These are phyloP conservation scores for Caenorhabditis briggsae DNA, from an alignment of 1,140 invertebrate genomes.

Conservation along the genomic window DNA sequence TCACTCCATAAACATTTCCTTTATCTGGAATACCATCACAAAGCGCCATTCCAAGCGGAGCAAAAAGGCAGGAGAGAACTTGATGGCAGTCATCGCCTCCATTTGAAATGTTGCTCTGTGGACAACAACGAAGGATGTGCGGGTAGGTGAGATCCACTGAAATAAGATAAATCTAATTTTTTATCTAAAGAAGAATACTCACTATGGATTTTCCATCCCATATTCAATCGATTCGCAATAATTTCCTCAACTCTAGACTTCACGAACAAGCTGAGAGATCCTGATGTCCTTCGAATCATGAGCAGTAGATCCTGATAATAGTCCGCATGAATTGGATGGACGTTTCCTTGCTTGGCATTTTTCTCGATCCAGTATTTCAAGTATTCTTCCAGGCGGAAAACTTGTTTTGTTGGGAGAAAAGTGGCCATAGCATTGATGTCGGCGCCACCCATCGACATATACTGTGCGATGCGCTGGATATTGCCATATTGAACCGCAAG, in stretches of 20 bases:
- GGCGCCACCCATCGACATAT: neutral
- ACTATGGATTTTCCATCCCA: neutral
- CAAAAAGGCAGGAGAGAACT: slow-evolving; percentile 13
- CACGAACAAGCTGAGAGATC: neutral
- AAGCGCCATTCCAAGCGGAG: neutral
- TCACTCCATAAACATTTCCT: neutral
- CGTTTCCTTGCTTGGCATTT: too few relatives aligned
- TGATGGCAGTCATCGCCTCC: slow-evolving; percentile 10
- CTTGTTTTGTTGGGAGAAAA: neutral
- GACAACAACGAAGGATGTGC: slow-evolving; percentile 2
- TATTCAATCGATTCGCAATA: neutral
- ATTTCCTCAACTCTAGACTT: neutral
- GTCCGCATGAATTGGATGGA: too few relatives aligned
- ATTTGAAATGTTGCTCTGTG: neutral
- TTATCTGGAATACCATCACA: neutral
- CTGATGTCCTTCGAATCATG: neutral
- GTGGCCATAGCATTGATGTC: slow-evolving; percentile 12
- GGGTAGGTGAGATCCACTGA: slow-evolving; percentile 25
- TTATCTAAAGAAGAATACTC: neutral
- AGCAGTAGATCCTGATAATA: neutral
- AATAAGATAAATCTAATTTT: neutral
- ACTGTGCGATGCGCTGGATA: neutral
- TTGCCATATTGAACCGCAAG: slow-evolving; percentile 34
- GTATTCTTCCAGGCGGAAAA: neutral
- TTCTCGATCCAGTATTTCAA: neutral